Base-by-base conservation (phyloP, 2,797 vertebrate species). In the Chanos chanos region DNA sequence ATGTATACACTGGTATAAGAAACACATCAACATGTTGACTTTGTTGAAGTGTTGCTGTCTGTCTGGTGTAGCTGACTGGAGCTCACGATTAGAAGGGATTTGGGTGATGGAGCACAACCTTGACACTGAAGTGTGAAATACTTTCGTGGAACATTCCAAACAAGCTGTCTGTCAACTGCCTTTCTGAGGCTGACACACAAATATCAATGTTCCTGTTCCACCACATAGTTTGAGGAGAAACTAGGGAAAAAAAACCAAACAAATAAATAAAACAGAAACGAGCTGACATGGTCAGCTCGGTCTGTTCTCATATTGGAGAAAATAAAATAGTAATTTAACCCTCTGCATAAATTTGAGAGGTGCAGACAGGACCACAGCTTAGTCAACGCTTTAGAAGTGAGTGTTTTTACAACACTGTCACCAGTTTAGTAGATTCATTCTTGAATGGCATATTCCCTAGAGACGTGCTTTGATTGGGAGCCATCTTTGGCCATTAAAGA, bases 81-180 rank as follows among this genome's bases (percentile, higher is more conserved):
- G 79, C 83, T 83, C 82, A 78, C 80, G 85, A 86, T 89, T 84
- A 90, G 75, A n/a, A 28, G 43, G 70, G 83, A 87, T 88, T 85
- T 80, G 81, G 79, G 79, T 83, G 86, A 87, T 77, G 77, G 76
- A 75, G 83, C 81, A 33, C 75, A 86, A 83, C 86, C 83, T 87
- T 85, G 83, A 87, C 81, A 75, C 68, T 78, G 77, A 83, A 83
- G 79, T 83, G 82, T 85, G 79, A 84, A 88, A 83, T 77, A 75
- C 81, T 78, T 85, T 86, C 81, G 83, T 51, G 75, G 80, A 82
- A 76, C 83, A 81, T 87, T 89, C 85, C 77, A 77, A 80, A 82
- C 78, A 77, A 82, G 64, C 79, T 74, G 83, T 81, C 86, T 86
- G 70, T 88, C 82, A 84, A 16, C 69, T 81, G 74, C 74, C 82